Conservation (phyloP, 2,888 invertebrate genomes). For the Aphodius granarius region DNA sequence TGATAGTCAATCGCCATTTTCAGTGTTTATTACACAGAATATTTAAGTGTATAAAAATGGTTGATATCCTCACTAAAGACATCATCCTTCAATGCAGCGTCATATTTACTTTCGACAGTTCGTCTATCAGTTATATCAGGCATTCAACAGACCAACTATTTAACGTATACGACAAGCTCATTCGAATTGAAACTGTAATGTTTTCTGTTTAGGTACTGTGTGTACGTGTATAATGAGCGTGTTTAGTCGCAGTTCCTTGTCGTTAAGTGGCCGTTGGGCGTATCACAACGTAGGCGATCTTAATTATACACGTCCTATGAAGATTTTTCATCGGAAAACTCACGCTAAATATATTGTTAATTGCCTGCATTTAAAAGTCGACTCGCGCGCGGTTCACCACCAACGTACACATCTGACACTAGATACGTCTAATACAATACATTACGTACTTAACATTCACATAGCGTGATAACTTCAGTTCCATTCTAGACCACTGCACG, state of each 20-base stretch:
- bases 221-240: conserved; percentile 2
- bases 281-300: conserved; percentile 13
- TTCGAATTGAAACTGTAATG: not conserved
- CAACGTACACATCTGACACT: not conserved
- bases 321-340: not conserved
- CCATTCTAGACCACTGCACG: not conserved
- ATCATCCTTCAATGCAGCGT: too few species aligned
- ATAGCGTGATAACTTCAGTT: conserved; percentile 10
- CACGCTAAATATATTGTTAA: conserved; percentile 13
- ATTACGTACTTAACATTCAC: conserved; percentile 1
- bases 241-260: not conserved
- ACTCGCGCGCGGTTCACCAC: not conserved
- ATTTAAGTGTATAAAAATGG: too few species aligned
- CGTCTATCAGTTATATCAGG: not conserved
- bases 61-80: too few species aligned
- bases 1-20: too few species aligned
- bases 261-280: conserved; percentile 1
- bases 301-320: conserved; percentile 7
- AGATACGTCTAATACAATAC: not conserved
- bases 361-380: not conserved
- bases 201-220: not conserved
- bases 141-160: not conserved
- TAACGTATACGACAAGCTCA: not conserved
- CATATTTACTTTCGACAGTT: too few species aligned
- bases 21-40: too few species aligned